Conservation (phyloP, 1,140 invertebrate genomes). For the Drosophila ficusphila region DNA sequence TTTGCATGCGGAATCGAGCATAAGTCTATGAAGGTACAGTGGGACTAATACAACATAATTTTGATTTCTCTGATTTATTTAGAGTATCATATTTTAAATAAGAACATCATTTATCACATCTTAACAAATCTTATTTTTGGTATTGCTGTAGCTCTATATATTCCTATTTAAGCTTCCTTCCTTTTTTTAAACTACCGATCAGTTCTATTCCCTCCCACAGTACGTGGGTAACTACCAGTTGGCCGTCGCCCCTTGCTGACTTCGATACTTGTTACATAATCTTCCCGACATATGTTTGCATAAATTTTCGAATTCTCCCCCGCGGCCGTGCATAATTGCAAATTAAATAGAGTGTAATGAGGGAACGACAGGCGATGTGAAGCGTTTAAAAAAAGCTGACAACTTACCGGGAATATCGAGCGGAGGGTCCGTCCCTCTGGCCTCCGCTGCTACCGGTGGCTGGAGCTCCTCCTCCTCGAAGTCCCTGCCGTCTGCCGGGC, state of each 20-base stretch:
- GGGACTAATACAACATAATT: constrained; percentile 8
- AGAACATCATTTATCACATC: too few species aligned
- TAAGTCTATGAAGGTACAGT: constrained; percentile 41
- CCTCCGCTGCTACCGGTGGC: background rate
- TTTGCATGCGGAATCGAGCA: constrained; percentile 75
- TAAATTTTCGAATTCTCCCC: constrained; percentile 58
- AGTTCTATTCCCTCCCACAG: constrained; percentile 16
- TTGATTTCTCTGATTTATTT: too few species aligned
- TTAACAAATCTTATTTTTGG: too few species aligned
- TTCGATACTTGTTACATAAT: constrained; percentile 71
- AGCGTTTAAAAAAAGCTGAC: constrained; percentile 41
- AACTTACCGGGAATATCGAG: constrained; percentile 67
- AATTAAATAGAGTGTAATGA: constrained; percentile 73
- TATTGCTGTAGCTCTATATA: too few species aligned
- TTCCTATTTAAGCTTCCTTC: background rate
- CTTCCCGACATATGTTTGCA: constrained; percentile 77
- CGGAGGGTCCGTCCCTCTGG: constrained; percentile 24
- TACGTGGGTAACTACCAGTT: constrained; percentile 8
- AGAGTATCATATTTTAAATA: too few species aligned
- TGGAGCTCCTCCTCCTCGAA: constrained; percentile 63
- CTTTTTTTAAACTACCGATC: background rate
- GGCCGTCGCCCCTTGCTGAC: constrained; percentile 25
- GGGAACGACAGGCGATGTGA: constrained; percentile 28
- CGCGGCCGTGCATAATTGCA: constrained; percentile 63
- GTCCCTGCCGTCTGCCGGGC: constrained; percentile 63